These are phyloP conservation scores for Cladorhizidae sp. DNA, from an alignment of 37 sponge, comb jelly and placozoan genomes.

Conservation along the genomic window DNA sequence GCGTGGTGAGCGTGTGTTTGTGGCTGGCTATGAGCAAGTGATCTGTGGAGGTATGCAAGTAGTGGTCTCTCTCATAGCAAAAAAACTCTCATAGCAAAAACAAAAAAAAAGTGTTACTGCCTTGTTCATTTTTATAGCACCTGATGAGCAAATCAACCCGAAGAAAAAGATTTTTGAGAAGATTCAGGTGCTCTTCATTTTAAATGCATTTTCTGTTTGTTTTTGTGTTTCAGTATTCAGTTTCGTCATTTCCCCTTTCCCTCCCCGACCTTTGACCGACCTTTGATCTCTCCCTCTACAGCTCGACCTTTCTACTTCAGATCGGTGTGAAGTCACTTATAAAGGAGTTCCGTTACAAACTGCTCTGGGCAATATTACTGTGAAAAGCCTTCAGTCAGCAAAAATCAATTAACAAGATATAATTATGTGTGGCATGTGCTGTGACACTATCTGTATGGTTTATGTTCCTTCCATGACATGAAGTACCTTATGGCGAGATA, in stretches of 20 bases:
- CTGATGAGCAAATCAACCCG: conserved; percentile 86
- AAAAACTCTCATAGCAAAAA: no score
- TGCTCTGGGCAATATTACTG: conserved; percentile 32
- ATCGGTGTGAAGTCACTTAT: conserved; percentile 38
- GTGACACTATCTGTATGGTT: no score
- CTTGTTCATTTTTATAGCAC: conserved; percentile 44
- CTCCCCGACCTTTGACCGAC: no score
- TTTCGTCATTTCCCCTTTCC: not conserved
- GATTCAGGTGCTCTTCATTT: conserved; percentile 64
- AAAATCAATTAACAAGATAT: conserved; percentile 52
- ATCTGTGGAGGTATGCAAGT: conserved; percentile 32
- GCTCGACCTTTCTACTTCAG: conserved; percentile 51
- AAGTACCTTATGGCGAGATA: no score
- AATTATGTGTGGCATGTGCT: not conserved
- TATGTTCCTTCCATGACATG: no score
- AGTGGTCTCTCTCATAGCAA: not conserved
- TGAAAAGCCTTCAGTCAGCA: conserved; percentile 44
- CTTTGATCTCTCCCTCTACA: conserved; percentile 3
- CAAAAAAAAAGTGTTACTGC: not conserved
- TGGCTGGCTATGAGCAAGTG: conserved; percentile 65
- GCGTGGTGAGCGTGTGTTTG: conserved; percentile 82
- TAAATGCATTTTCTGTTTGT: not conserved
- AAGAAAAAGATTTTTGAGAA: conserved; percentile 95
- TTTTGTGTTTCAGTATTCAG: not conserved
- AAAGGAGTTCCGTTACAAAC: conserved; percentile 57